Percentiles rank a stretch among this genome's conserved stretches.
Evolutionary conservation across 2,888 invertebrate species (phyloP).

Genomic region (Heterodera filipjevi): DNA sequence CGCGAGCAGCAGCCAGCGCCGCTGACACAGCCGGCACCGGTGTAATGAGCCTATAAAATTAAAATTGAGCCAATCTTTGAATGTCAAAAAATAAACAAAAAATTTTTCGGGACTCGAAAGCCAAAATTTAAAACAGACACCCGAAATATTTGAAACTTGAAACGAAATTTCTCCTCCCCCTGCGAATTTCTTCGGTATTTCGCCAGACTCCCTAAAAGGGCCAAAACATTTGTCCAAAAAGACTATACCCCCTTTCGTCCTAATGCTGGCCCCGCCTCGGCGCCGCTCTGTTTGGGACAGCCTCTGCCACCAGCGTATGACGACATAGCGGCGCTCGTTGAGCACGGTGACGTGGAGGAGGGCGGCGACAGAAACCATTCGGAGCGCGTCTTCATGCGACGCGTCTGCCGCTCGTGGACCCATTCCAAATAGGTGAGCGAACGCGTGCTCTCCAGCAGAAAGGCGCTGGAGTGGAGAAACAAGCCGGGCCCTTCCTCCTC

Average conservation of each 20-base stretch:
- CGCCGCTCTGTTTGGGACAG: background rate
- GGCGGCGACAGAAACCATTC: constrained; percentile 79
- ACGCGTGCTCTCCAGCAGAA: constrained; percentile 46
- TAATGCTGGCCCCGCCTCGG: background rate
- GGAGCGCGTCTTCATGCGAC: constrained; percentile 91
- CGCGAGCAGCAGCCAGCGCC: background rate
- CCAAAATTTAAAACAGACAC: too few relatives aligned
- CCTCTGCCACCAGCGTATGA: background rate
- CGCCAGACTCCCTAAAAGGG: too few relatives aligned
- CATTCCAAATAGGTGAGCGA: constrained; percentile 83
- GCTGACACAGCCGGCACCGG: background rate
- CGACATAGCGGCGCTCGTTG: constrained; percentile 12
- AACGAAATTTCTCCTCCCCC: too few relatives aligned
- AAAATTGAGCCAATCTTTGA: background rate
- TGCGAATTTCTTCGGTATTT: too few relatives aligned
- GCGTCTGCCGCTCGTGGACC: constrained; percentile 93
- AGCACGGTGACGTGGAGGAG: constrained; percentile 31
- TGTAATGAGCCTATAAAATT: background rate
- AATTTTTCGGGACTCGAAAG: too few relatives aligned
- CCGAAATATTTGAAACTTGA: too few relatives aligned
- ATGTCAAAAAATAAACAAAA: too few relatives aligned
- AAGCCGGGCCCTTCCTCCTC: constrained; percentile 10
- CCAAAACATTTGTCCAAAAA: too few relatives aligned
- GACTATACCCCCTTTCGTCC: background rate
- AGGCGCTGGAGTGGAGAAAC: background rate